phyloP scores from a whole-genome alignment of 2,888 invertebrate genomes.

The Xanthostigma xanthostigma region DNA sequence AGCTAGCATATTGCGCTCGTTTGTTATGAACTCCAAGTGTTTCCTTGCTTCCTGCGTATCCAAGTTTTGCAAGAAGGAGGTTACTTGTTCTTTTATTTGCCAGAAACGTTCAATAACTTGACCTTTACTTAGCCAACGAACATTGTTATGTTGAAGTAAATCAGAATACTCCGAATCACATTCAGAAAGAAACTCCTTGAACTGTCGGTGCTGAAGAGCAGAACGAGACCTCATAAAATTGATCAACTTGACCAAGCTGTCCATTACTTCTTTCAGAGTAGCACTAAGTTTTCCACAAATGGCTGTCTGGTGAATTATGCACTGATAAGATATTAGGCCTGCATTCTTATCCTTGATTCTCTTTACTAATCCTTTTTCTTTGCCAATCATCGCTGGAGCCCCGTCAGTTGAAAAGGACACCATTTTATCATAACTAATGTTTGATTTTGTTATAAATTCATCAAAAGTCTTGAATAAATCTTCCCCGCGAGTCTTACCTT shows the following conservation, averaged over 20 bases:
- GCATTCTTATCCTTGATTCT: constrained; percentile 7
- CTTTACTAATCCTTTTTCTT: constrained; percentile 12
- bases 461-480: constrained; percentile 13
- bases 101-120: constrained; percentile 4
- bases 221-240: not conserved
- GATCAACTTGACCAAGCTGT: constrained; percentile 1
- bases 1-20: constrained; percentile 1
- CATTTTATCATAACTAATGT: constrained; percentile 13
- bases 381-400: constrained; percentile 15
- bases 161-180: not conserved
- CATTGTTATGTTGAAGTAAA: constrained; percentile 4
- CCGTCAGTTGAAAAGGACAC: constrained; percentile 15
- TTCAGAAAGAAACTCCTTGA: not conserved
- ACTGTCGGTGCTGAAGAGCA: constrained; percentile 4
- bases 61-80: constrained; percentile 8
- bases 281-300: constrained; percentile 11
- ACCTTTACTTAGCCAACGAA: constrained; percentile 5
- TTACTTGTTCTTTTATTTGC: constrained; percentile 1
- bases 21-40: constrained; percentile 10
- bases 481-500: constrained; percentile 12
- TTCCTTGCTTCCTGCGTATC: constrained; percentile 17
- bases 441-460: constrained; percentile 9
- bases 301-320: constrained; percentile 11
- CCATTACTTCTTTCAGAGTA: constrained; percentile 8
- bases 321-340: constrained; percentile 12